A percentile compares a stretch with the other conserved stretches of the same genome.
phyloP scores from a whole-genome alignment of 2,113 vertebrate species.

The Colistium nudipinnis region DNA sequence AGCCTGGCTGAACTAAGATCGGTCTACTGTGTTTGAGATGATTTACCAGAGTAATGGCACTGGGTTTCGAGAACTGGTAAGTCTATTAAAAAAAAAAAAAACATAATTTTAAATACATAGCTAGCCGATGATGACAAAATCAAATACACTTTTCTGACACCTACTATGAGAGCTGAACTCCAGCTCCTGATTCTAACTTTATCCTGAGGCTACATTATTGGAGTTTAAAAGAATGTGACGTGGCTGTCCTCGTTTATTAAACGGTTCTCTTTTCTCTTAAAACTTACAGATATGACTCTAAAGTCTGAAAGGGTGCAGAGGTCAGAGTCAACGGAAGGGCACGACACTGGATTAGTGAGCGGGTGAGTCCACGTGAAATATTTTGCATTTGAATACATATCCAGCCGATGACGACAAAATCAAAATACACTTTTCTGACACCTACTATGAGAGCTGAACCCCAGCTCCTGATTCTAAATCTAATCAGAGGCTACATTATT shows the following conservation, averaged over 20 bases:
- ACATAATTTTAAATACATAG: not conserved
- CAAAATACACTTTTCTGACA: conserved; percentile 60
- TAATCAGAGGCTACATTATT: conserved; percentile 53
- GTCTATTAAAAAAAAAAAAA: no score
- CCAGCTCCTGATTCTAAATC: conserved; percentile 50
- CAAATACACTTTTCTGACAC: conserved; percentile 51
- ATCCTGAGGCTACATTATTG: conserved; percentile 50
- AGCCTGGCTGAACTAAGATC: no score
- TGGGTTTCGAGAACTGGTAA: no score
- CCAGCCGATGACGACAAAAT: conserved; percentile 62
- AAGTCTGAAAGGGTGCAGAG: no score
- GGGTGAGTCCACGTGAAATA: not conserved
- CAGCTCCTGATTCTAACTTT: conserved; percentile 57
- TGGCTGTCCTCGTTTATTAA: no score
- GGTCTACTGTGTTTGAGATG: no score
- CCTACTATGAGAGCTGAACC: conserved; percentile 60
- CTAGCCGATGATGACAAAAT: conserved; percentile 30
- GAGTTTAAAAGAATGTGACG: no score
- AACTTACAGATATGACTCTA: no score
- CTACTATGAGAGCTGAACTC: conserved; percentile 49
- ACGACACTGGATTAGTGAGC: no score
- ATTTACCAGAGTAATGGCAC: no score
- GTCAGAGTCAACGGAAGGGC: no score
- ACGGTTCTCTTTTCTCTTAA: no score
- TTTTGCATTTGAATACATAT: not conserved